Evolutionary conservation across 2,797 vertebrate species (phyloP), one percentile per base, ranked within the genome.

Genomic region (Neosilurus hyrtlii): DNA sequence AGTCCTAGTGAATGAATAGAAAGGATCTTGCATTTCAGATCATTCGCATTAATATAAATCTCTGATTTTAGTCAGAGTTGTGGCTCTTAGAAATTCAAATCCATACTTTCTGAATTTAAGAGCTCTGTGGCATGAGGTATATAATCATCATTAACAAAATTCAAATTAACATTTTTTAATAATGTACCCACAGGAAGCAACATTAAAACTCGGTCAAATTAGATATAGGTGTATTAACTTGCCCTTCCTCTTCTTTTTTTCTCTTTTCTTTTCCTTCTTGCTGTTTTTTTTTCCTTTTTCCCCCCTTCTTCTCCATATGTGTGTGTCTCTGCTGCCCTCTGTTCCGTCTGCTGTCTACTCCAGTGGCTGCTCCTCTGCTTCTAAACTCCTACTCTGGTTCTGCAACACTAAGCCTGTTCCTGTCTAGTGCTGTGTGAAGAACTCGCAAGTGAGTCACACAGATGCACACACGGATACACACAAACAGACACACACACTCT

Each of bases 361-460:
- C 95, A 98, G 96, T 90, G 96, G 95, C 94, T 97, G 96, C 93
- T 96, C 96, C 91, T 96, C 96, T 96, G 92, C 96, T 94, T 97
- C 95, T 95, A 97, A 97, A 93, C 94, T 98, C 91, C 92, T 98
- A 90, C 96, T 98, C 94, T 95, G 96, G 94, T 96, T 98, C 95
- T 98, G 96, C 96, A 96, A 94, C 93, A 95, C 93, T 91, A 96
- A 96, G 92, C 96, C 96, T 89, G 96, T 96, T 94, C 95, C 96
- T 93, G 96, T 98, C 89, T 98, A 96, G 92, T 90, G 93, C 92
- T 93, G 90, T 94, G 88, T 94, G 93, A 93, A 87, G 90, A 88
- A 92, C 88, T 88, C 81, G 86, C 93, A 95, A 94, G 95, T 95
- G 94, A 95, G 93, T 89, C 71, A 71, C 62, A 65, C 68, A 70